Conservation (phyloP, 2,888 invertebrate species). For the Dynastes tityus region DNA sequence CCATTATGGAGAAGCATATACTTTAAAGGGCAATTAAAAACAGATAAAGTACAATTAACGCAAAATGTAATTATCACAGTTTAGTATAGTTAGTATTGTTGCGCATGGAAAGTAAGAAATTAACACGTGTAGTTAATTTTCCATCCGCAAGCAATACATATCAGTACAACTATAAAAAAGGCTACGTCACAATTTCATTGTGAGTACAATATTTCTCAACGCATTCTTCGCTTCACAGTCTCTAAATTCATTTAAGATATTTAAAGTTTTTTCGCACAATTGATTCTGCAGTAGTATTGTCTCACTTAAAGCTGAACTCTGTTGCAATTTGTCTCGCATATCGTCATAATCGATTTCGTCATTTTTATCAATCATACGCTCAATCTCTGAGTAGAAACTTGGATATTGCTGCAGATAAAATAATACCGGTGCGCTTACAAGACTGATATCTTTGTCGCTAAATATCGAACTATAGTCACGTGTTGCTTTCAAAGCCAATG, state of each 20-base stretch:
- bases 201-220: slow-evolving; percentile 82
- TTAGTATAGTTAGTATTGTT: no score
- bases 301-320: slow-evolving; percentile 80
- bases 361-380: slow-evolving; percentile 76
- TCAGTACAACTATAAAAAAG: background rate
- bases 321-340: slow-evolving; percentile 59
- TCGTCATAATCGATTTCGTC: slow-evolving; percentile 61
- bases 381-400: slow-evolving; percentile 77
- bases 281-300: slow-evolving; percentile 81
- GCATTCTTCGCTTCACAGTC: slow-evolving; percentile 86
- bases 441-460: slow-evolving; percentile 65
- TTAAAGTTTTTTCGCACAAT: slow-evolving; percentile 81
- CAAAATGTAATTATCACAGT: no score
- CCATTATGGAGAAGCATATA: no score
- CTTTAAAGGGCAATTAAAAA: no score
- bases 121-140: no score
- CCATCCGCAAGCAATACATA: no score
- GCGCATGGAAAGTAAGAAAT: no score
- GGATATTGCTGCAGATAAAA: slow-evolving; percentile 84
- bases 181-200: slow-evolving; percentile 22
- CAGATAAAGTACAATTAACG: no score
- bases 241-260: slow-evolving; percentile 82
- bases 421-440: slow-evolving; percentile 87
- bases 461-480: slow-evolving; percentile 80
- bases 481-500: slow-evolving; percentile 86